phyloP scores from a whole-genome alignment of 2,113 vertebrate species.

The Egretta garzetta region DNA sequence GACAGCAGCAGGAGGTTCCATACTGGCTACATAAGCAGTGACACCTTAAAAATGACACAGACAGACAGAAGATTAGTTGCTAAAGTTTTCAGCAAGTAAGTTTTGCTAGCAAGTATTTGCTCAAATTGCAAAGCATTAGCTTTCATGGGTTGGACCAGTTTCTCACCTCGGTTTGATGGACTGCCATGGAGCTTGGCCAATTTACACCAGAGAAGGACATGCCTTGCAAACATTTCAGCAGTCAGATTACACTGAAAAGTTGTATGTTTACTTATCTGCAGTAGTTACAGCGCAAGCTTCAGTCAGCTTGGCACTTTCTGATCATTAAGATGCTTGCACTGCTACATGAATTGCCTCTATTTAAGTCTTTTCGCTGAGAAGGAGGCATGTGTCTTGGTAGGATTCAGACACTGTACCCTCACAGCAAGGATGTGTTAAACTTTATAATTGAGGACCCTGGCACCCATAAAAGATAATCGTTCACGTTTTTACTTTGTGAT shows the following conservation, averaged over 20 bases:
- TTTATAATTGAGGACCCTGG: not conserved
- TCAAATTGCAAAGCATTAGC: not conserved
- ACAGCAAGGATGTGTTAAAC: not conserved
- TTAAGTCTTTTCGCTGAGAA: not conserved
- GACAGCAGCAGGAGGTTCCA: not conserved
- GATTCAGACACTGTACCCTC: not conserved
- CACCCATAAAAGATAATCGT: not conserved
- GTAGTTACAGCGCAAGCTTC: not conserved
- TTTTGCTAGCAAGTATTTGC: not conserved
- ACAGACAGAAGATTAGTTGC: not conserved
- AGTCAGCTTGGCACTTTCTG: not conserved
- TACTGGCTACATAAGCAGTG: not conserved
- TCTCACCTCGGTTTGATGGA: not conserved
- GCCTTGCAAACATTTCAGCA: not conserved
- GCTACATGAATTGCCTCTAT: not conserved
- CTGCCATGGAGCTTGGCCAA: not conserved
- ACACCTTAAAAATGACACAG: not conserved
- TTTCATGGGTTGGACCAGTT: not conserved
- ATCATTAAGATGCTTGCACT: not conserved
- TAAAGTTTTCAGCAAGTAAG: not conserved
- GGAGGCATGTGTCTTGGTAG: not conserved
- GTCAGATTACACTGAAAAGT: not conserved
- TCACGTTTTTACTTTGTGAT: not conserved
- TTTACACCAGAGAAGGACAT: not conserved
- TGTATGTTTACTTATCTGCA: not conserved